phyloP scores from a whole-genome alignment of 2,888 invertebrate species.

The Amiota minor region DNA sequence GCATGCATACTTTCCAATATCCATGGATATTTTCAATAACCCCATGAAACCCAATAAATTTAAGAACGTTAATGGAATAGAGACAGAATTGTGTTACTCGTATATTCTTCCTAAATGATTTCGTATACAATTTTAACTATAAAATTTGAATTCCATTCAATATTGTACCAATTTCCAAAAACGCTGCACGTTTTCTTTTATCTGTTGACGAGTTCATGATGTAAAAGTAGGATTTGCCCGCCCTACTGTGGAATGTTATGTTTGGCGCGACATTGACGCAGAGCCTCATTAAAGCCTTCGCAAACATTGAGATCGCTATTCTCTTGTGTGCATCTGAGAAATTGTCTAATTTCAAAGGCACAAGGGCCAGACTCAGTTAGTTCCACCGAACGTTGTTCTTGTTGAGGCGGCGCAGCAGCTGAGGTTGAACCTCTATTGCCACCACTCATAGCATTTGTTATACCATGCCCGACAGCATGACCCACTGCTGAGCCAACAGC shows the following conservation, averaged over 20 bases:
- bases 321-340: constrained; percentile 57
- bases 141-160: no score
- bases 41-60: no score
- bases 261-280: constrained; percentile 47
- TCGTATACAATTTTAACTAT: no score
- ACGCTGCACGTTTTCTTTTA: neutral
- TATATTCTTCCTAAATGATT: no score
- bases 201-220: neutral
- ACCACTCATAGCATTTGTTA: constrained; percentile 52
- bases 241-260: constrained; percentile 42
- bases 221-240: constrained; percentile 34
- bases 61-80: no score
- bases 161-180: neutral
- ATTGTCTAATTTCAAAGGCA: constrained; percentile 51
- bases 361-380: constrained; percentile 55
- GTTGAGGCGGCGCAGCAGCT: constrained; percentile 6
- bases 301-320: constrained; percentile 52
- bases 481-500: constrained; percentile 59
- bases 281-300: constrained; percentile 53
- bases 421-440: neutral
- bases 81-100: no score
- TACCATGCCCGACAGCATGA: constrained; percentile 57
- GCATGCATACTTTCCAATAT: no score
- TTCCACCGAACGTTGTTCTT: constrained; percentile 32
- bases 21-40: no score